These are phyloP conservation scores for Hafferia zeledoni DNA, from an alignment of 2,797 vertebrate genomes.

Conservation along the genomic window DNA sequence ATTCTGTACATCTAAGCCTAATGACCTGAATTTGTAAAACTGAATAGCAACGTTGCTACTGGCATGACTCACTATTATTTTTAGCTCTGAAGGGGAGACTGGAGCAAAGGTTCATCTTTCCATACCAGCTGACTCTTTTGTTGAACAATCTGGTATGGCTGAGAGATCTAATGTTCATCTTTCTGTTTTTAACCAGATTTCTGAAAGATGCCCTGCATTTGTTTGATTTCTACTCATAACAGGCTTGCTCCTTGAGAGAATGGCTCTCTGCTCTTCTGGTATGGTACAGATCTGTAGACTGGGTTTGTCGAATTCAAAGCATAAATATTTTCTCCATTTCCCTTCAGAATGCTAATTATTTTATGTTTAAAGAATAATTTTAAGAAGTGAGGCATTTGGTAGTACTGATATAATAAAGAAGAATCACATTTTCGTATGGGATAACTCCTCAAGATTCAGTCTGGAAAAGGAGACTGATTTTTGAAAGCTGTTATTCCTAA, in stretches of 20 bases:
- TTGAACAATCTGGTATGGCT: not conserved
- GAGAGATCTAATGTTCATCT: not conserved
- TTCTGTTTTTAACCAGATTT: not conserved
- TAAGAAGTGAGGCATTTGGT: not conserved
- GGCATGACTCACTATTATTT: slow-evolving; percentile 33
- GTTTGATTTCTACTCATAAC: not conserved
- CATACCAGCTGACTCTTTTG: not conserved
- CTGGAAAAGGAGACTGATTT: not conserved
- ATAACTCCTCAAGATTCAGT: not conserved
- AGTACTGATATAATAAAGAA: not conserved
- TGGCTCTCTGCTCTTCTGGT: not conserved
- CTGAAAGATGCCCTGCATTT: not conserved
- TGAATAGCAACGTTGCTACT: slow-evolving; percentile 3
- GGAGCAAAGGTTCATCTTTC: slow-evolving; percentile 32
- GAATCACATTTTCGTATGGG: not conserved
- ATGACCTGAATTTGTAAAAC: slow-evolving; percentile 14
- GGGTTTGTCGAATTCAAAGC: not conserved
- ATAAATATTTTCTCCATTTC: not conserved
- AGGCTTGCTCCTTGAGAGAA: not conserved
- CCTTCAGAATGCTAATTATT: not conserved
- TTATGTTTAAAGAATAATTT: not conserved
- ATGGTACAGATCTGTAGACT: not conserved
- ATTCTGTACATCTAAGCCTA: not conserved
- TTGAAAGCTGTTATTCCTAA: not conserved
- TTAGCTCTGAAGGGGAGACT: slow-evolving; percentile 23